These are phyloP conservation scores for Irena cyanogastra DNA, from an alignment of 2,113 vertebrate species.

Conservation along the genomic window DNA sequence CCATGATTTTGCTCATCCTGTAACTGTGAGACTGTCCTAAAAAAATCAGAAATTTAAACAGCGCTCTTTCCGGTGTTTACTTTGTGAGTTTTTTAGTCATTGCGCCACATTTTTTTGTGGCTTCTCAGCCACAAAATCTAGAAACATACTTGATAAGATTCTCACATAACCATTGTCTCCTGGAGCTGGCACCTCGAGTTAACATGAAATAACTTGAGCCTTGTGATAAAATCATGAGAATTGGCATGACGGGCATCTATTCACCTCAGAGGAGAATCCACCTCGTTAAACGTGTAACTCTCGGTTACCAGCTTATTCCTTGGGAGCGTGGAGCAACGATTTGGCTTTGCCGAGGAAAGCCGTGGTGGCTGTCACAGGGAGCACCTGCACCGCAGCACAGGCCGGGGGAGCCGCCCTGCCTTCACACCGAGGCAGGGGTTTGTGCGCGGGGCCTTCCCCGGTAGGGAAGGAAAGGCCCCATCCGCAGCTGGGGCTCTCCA, in stretches of 20 bases:
- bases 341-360: not conserved
- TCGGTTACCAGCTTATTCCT: not conserved
- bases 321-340: not conserved
- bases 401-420: not conserved
- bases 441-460: not conserved
- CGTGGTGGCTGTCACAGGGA: not conserved
- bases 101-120: not conserved
- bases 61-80: not conserved
- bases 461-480: fast-evolving
- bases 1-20: not conserved
- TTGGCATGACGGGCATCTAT: not conserved
- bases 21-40: not conserved
- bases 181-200: not conserved
- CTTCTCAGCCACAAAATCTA: not conserved
- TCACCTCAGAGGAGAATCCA: constrained; percentile 7
- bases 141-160: not conserved
- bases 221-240: constrained; percentile 47
- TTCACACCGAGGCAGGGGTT: not conserved
- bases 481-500: fast-evolving
- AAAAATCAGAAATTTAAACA: not conserved
- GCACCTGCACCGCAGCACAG: not conserved
- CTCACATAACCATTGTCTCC: not conserved
- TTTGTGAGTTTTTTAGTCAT: not conserved
- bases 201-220: constrained; percentile 48
- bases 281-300: not conserved